These are phyloP conservation scores for Tenthredo distinguenda DNA, from an alignment of 2,888 invertebrate genomes.

Conservation along the genomic window DNA sequence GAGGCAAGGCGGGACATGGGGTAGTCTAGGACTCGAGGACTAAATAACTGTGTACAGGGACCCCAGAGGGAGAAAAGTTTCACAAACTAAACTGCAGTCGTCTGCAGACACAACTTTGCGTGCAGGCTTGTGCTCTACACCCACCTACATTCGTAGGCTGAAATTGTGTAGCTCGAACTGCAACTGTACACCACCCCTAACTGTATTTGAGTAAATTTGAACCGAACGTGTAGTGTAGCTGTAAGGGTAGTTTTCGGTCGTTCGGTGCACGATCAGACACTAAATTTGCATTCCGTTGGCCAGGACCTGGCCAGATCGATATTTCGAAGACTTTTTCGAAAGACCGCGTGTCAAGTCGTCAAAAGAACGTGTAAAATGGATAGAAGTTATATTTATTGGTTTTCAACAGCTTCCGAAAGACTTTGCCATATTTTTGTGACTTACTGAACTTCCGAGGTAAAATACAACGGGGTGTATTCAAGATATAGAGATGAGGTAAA, in stretches of 20 bases:
- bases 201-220: slow-evolving; percentile 10
- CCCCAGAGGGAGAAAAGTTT: slow-evolving; percentile 39
- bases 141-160: background rate
- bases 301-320: background rate
- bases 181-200: background rate
- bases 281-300: background rate
- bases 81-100: slow-evolving; percentile 37
- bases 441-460: background rate
- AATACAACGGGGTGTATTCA: background rate
- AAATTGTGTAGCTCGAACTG: slow-evolving; percentile 14
- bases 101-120: slow-evolving; percentile 25
- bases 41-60: slow-evolving; percentile 6
- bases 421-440: background rate
- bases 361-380: background rate
- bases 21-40: background rate
- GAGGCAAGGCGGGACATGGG: background rate
- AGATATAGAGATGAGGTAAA: background rate
- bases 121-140: background rate
- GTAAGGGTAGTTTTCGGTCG: background rate
- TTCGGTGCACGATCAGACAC: background rate
- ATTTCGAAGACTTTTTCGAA: background rate
- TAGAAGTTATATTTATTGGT: background rate
- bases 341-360: background rate
- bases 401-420: background rate
- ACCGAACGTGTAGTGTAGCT: background rate